phyloP scores from a whole-genome alignment of 2,888 invertebrate genomes.

The Clitarchus hookeri region DNA sequence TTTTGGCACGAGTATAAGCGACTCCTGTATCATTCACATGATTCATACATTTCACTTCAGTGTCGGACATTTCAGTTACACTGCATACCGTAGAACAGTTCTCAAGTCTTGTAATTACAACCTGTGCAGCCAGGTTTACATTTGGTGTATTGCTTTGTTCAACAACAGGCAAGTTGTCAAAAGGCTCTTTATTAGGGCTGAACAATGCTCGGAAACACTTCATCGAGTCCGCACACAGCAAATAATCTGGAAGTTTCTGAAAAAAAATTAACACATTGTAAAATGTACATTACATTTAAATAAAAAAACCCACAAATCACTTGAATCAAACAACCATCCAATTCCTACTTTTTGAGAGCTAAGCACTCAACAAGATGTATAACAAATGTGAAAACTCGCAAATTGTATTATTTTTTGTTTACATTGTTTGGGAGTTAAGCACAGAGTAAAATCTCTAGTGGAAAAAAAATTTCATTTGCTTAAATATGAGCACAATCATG shows the following conservation, averaged over 20 bases:
- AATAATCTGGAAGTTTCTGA: constrained; percentile 56
- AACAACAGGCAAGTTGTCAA: neutral
- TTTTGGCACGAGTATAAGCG: neutral
- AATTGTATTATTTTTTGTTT: no score
- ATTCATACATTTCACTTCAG: neutral
- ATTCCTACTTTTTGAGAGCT: no score
- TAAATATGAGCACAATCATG: no score
- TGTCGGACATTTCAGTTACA: neutral
- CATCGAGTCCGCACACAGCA: constrained; percentile 71
- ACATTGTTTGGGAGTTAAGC: no score
- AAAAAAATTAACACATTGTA: constrained; percentile 37
- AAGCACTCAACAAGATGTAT: no score
- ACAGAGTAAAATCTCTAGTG: no score
- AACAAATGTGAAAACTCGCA: no score
- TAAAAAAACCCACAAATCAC: no score
- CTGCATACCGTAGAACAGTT: neutral
- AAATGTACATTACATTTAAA: neutral
- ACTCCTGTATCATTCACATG: neutral
- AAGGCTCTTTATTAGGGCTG: neutral
- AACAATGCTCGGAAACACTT: constrained; percentile 62
- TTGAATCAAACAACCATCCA: no score
- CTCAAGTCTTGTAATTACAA: neutral
- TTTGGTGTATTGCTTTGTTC: neutral
- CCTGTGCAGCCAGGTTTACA: neutral
- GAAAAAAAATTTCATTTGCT: no score